A percentile compares a stretch with the other conserved stretches of the same genome.
phyloP scores from a whole-genome alignment of 30 jellyfish, hydroid and myxozoan species.

The Cassiopea andromeda region DNA sequence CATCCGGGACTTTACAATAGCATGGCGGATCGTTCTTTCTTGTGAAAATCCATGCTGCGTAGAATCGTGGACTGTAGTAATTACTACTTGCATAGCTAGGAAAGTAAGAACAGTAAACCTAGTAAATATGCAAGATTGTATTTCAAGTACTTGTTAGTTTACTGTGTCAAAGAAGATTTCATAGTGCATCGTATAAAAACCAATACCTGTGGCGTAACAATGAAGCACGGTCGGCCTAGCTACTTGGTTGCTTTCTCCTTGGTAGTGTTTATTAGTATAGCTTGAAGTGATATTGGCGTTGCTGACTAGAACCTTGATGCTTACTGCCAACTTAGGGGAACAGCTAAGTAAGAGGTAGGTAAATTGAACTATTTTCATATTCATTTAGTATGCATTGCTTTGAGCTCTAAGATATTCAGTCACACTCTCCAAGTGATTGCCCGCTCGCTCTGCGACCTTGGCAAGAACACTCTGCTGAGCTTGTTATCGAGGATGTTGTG shows the following conservation, averaged over 20 bases:
- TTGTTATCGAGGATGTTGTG: not conserved
- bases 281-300: not conserved
- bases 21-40: slow-evolving; percentile 92
- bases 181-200: slow-evolving; percentile 13
- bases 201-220: slow-evolving; percentile 24
- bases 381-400: not conserved
- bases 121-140: slow-evolving; percentile 33
- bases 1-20: slow-evolving; percentile 89
- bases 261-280: slow-evolving; percentile 5
- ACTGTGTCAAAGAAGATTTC: not conserved
- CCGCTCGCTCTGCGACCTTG: not conserved
- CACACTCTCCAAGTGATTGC: not conserved
- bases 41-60: slow-evolving; percentile 72
- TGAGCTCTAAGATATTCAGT: not conserved
- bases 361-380: not conserved
- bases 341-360: slow-evolving; percentile 13
- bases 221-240: slow-evolving; percentile 36
- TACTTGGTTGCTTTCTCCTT: slow-evolving; percentile 17
- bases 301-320: slow-evolving; percentile 7
- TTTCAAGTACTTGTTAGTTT: not conserved
- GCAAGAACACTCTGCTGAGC: not conserved
- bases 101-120: not conserved
- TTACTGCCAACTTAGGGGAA: not conserved
- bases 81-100: slow-evolving; percentile 6
- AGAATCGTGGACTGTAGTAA: slow-evolving; percentile 44